Base-by-base conservation (phyloP, 35 echinoderm and acorn worm genomes). In the Holothuria glaberrima region DNA sequence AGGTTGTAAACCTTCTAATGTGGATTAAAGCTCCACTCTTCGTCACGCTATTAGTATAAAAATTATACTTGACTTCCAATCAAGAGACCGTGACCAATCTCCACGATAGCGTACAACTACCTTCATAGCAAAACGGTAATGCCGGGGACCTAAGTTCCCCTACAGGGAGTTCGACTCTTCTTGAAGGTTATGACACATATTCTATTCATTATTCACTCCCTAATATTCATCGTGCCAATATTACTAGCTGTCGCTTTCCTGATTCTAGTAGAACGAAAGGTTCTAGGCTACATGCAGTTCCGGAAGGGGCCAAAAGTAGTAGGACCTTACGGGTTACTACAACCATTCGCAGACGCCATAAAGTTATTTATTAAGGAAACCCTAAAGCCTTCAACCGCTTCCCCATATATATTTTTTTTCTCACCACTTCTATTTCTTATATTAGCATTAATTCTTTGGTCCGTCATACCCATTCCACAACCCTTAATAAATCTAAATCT, bases 281-380 rank as follows among this genome's bases (percentile, higher is more conserved):
- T 95, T 14, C n/a, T 91, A 83, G 93, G 89, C 7, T 91, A 91
- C 22, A 91, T 95, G 93, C 93, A 95, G 38, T 48, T 95, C 46
- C 93, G 93, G 6, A 91, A 91, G 93, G 93, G 93, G 0, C 93
- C 93, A 28, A 95, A 88, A 46, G 60, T 95, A 18, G 93, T 95
- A 0, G 93, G 93, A 0, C 93, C 93, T 0, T 89, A 81, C 20
- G 93, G 93, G 1, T 16, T 95, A 14, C 48, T 91, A 26, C 93
- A 95, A 84, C 84, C 93, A 30, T 64, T 95, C 50, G 93, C 93
- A 38, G 93, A 95, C 48, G 90, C 77, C 14, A 61, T 94, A 75
- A 94, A 94, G 92, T 32, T 94, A 25, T 87, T 94, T 81, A 59
- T 94, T 0, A 94, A 94, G 89, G 93, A 94, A 58, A 87, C 59